Evolutionary conservation across 2,888 invertebrate genomes (phyloP).

Genomic region (Aporophyla lueneburgensis): DNA sequence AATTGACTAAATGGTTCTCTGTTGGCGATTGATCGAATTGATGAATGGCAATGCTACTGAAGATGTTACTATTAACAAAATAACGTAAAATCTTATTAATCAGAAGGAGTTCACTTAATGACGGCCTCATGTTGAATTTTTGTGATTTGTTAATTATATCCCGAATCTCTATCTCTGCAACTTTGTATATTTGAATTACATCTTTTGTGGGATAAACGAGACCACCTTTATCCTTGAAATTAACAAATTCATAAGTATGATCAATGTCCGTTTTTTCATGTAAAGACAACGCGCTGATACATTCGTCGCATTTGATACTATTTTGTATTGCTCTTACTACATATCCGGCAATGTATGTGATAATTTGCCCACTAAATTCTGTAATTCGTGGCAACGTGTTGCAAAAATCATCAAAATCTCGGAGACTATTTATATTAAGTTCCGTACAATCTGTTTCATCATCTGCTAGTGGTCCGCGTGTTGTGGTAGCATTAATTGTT

Average conservation of each 20-base stretch:
- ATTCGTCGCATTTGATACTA: too few relatives aligned
- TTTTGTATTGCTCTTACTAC: conserved; percentile 1
- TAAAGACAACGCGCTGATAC: too few relatives aligned
- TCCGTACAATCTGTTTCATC: neutral
- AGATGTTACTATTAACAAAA: conserved; percentile 8
- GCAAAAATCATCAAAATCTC: neutral
- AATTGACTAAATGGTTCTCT: too few relatives aligned
- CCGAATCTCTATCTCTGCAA: neutral
- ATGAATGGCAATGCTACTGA: conserved; percentile 1
- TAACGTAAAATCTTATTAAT: conserved; percentile 6
- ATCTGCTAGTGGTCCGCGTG: neutral
- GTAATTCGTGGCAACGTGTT: neutral
- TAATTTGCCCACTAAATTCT: conserved; percentile 1
- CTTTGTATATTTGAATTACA: conserved; percentile 1
- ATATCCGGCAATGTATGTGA: conserved; percentile 1
- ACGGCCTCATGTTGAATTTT: neutral
- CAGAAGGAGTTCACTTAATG: neutral
- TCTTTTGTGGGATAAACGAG: too few relatives aligned
- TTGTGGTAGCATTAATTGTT: neutral
- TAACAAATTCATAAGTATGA: too few relatives aligned
- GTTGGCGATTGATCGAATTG: too few relatives aligned
- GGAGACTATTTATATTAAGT: too few relatives aligned
- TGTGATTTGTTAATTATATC: conserved; percentile 8
- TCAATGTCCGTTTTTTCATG: too few relatives aligned
- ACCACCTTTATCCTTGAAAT: too few relatives aligned